A percentile compares a stretch with the other conserved stretches of the same genome.
phyloP scores from a whole-genome alignment of 1,140 invertebrate genomes.

The Microvelia longipes region DNA sequence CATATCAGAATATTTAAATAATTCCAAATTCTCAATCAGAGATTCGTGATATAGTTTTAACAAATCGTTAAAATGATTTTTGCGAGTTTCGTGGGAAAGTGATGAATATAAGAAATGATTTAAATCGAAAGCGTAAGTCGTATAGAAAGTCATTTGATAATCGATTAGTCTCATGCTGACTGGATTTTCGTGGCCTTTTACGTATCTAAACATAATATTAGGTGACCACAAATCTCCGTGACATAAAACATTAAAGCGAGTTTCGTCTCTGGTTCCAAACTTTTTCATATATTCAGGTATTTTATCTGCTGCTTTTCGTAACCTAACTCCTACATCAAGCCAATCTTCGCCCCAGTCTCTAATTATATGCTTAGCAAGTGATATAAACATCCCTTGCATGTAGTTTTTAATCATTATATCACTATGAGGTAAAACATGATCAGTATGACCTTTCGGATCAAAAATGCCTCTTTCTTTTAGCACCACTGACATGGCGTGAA shows the following conservation, averaged over 20 bases:
- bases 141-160: constrained; percentile 2
- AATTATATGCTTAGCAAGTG: not conserved
- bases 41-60: not conserved
- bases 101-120: not conserved
- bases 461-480: not conserved
- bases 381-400: not conserved
- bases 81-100: not conserved
- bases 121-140: constrained; percentile 1
- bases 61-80: not conserved
- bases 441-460: not conserved
- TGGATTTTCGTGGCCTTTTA: not conserved
- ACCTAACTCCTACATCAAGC: not conserved
- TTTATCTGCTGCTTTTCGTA: not conserved
- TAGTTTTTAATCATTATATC: not conserved
- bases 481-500: not conserved
- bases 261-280: constrained; percentile 1
- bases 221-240: constrained; percentile 12
- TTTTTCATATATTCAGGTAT: not conserved
- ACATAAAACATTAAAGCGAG: constrained; percentile 7
- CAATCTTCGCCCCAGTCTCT: not conserved
- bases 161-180: constrained; percentile 3
- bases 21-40: not conserved
- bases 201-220: constrained; percentile 11
- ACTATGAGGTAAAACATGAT: not conserved
- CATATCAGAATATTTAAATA: not conserved